A percentile compares a stretch with the other conserved stretches of the same genome.
Evolutionary conservation across 1,140 invertebrate species (phyloP).

Genomic region (fruit fly (Drosophila melanogaster)): DNA sequence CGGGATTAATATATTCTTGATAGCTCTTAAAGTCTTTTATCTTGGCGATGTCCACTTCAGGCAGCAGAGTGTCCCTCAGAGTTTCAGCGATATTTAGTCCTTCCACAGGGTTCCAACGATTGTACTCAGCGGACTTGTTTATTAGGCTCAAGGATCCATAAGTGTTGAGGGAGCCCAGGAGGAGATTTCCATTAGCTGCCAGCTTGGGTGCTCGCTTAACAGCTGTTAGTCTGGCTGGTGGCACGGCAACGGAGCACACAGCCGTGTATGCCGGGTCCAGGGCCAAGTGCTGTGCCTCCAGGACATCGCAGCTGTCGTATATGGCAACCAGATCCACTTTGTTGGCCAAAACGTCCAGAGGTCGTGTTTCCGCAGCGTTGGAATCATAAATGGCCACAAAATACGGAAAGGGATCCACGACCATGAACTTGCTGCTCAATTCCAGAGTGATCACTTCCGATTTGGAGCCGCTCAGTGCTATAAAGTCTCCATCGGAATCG

Average conservation of each 20-base stretch:
- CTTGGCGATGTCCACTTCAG: background rate
- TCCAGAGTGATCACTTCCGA: slow-evolving; percentile 54
- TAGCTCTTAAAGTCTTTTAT: slow-evolving; percentile 47
- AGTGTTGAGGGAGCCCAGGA: slow-evolving; percentile 46
- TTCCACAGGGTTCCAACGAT: slow-evolving; percentile 20
- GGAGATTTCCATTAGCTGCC: slow-evolving; percentile 34
- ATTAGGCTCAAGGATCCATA: slow-evolving; percentile 44
- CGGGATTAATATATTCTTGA: slow-evolving; percentile 48
- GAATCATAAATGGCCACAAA: slow-evolving; percentile 7
- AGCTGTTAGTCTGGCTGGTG: slow-evolving; percentile 16
- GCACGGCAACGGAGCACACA: slow-evolving; percentile 34
- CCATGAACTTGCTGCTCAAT: slow-evolving; percentile 28
- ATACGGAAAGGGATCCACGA: slow-evolving; percentile 43
- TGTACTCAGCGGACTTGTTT: slow-evolving; percentile 22
- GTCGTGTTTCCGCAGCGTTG: slow-evolving; percentile 7
- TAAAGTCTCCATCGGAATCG: slow-evolving; percentile 19
- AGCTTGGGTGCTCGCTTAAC: slow-evolving; percentile 25
- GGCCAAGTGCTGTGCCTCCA: slow-evolving; percentile 52
- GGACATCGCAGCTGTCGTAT: slow-evolving; percentile 51
- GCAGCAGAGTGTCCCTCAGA: slow-evolving; percentile 43
- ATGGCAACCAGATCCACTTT: slow-evolving; percentile 40
- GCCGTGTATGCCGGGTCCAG: slow-evolving; percentile 53
- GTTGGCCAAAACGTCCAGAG: slow-evolving; percentile 38
- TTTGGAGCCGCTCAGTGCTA: slow-evolving; percentile 51
- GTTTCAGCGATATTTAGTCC: slow-evolving; percentile 31